Conservation (phyloP, 2,113 vertebrate species). For the Ploceus nigricollis region DNA sequence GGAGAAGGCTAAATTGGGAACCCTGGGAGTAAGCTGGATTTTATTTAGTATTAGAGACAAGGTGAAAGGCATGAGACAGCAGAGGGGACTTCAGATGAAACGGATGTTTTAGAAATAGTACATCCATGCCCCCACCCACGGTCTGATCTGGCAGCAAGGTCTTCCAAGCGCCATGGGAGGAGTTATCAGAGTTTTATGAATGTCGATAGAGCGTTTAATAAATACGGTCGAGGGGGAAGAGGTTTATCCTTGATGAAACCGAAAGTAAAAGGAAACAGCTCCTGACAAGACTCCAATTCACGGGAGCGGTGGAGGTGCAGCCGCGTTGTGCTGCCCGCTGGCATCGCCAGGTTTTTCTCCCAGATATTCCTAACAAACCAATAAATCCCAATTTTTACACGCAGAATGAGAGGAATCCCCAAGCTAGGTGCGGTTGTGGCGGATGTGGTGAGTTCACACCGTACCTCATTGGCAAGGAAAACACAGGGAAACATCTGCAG, state of each 20-base stretch:
- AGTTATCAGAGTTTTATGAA: slow-evolving; percentile 11
- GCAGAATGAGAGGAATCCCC: neutral
- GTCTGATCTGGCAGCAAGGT: neutral
- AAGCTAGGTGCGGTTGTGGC: neutral
- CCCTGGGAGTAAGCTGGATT: neutral
- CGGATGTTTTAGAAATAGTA: neutral
- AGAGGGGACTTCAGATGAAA: neutral
- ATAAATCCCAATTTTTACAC: neutral
- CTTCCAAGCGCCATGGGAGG: slow-evolving; percentile 4
- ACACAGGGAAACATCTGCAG: neutral
- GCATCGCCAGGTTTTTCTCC: neutral
- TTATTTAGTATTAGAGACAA: neutral
- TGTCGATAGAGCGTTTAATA: neutral
- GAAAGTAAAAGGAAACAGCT: slow-evolving; percentile 15
- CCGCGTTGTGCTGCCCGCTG: neutral
- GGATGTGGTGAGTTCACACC: neutral
- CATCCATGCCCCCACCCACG: neutral
- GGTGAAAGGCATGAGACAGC: neutral
- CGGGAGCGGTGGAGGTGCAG: neutral
- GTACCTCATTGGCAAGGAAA: neutral
- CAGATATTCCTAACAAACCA: neutral
- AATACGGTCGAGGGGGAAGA: accelerated
- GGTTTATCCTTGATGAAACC: neutral
- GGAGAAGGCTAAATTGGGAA: neutral
- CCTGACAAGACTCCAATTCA: neutral